phyloP scores from a whole-genome alignment of 1,140 invertebrate genomes.

The Elymnias hypermnestra region DNA sequence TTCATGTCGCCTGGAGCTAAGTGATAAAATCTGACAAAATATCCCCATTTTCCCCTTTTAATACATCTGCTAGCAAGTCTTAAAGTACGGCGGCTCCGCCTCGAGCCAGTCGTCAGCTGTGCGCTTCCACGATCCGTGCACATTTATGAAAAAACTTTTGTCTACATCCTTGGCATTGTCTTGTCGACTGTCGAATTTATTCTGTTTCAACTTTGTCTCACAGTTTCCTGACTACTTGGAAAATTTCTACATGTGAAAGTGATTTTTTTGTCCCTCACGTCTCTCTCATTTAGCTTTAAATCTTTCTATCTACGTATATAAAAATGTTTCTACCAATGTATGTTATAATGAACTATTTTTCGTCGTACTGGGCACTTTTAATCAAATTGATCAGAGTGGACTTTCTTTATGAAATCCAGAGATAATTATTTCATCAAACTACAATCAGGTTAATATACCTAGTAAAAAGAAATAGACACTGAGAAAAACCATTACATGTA shows the following conservation, averaged over 20 bases:
- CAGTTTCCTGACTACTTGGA: slow-evolving; percentile 21
- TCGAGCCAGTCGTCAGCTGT: slow-evolving; percentile 59
- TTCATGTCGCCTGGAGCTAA: slow-evolving; percentile 49
- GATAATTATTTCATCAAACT: too few species aligned
- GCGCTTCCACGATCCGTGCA: slow-evolving; percentile 42
- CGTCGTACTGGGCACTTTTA: too few species aligned
- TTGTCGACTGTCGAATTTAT: slow-evolving; percentile 51
- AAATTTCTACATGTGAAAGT: slow-evolving; percentile 6
- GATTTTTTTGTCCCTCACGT: too few species aligned
- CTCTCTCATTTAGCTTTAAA: too few species aligned
- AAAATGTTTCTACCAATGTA: too few species aligned
- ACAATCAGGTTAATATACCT: too few species aligned
- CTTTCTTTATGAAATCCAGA: too few species aligned
- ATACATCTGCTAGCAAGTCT: slow-evolving; percentile 66
- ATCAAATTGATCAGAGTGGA: too few species aligned
- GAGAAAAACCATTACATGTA: too few species aligned
- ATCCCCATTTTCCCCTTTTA: slow-evolving; percentile 61
- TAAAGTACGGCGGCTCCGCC: slow-evolving; percentile 36
- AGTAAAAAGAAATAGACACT: too few species aligned
- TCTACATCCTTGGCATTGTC: slow-evolving; percentile 63
- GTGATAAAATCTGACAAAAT: slow-evolving; percentile 64
- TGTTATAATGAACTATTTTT: too few species aligned
- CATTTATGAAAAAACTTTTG: slow-evolving; percentile 73
- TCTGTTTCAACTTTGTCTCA: slow-evolving; percentile 42
- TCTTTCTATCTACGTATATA: too few species aligned